A percentile compares a stretch with the other conserved stretches of the same genome.
Conservation (phyloP, 2,797 vertebrate genomes). For the Pangasius krempfi region DNA sequence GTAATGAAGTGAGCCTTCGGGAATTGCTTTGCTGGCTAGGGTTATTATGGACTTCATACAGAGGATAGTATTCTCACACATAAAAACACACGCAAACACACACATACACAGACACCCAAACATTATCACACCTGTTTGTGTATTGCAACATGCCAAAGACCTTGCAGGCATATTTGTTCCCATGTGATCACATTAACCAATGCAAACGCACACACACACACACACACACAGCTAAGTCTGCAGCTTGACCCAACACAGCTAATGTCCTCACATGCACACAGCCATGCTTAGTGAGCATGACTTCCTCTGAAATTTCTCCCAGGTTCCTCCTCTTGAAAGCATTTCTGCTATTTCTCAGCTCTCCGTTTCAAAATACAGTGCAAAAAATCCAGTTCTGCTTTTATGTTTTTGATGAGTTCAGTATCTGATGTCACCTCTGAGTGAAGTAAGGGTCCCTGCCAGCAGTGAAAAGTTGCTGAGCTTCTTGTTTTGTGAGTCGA, state of each 20-base stretch:
- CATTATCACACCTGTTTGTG: conserved; percentile 25
- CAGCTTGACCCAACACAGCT: conserved; percentile 23
- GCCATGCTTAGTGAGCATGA: conserved; percentile 22
- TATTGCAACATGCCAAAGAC: conserved; percentile 25
- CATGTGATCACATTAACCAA: conserved; percentile 16
- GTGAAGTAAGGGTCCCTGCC: neutral
- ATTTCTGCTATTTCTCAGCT: conserved; percentile 34
- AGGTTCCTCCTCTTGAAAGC: conserved; percentile 44
- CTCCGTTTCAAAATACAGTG: conserved; percentile 36
- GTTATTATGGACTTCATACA: neutral
- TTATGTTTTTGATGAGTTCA: conserved; percentile 9
- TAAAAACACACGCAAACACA: neutral
- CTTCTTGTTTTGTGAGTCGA: conserved; percentile 31
- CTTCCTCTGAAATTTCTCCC: conserved; percentile 47
- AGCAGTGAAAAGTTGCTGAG: conserved; percentile 19
- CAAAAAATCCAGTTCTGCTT: conserved; percentile 39
- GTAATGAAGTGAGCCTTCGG: neutral
- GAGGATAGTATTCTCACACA: neutral
- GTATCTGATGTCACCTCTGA: conserved; percentile 34
- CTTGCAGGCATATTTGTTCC: conserved; percentile 36
- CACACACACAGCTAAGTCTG: conserved; percentile 9
- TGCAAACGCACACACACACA: conserved; percentile 8
- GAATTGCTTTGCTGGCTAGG: neutral
- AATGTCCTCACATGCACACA: conserved; percentile 9
- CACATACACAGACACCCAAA: conserved; percentile 8